Evolutionary conservation across 2,113 vertebrate species (phyloP).

Genomic region (Dicentrarchus labrax): DNA sequence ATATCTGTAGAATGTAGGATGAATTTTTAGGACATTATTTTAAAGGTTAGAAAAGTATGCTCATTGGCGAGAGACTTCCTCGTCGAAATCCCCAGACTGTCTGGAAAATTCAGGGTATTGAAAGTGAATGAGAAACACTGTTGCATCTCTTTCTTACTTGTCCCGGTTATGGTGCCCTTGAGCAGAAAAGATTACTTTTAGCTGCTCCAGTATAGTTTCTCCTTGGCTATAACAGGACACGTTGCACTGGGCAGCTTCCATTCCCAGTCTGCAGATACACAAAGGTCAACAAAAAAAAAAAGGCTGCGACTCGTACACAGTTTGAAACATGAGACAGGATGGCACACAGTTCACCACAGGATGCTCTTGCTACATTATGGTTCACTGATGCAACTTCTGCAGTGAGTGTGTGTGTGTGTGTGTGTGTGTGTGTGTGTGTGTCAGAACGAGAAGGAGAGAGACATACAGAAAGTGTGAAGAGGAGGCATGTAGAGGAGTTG

Average conservation of each 20-base stretch:
- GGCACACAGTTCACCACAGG: conserved; percentile 39
- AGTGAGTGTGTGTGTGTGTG: background rate
- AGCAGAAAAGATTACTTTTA: background rate
- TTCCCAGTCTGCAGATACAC: background rate
- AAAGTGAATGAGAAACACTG: background rate
- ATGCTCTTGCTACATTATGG: conserved; percentile 48
- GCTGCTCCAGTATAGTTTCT: background rate
- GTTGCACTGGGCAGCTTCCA: background rate
- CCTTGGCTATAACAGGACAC: background rate
- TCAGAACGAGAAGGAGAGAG: background rate
- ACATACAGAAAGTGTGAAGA: background rate
- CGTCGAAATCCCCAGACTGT: background rate
- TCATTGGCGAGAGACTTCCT: background rate
- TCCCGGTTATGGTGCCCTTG: conserved; percentile 9
- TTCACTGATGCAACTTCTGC: conserved; percentile 60
- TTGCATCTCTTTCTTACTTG: background rate
- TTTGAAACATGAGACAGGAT: conserved; percentile 51
- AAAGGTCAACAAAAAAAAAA: conserved; percentile 3
- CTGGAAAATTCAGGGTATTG: background rate
- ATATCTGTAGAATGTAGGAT: background rate
- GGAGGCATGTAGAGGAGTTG: background rate
- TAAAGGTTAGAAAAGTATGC: background rate
- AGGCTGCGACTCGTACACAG: background rate
- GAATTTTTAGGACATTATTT: background rate
- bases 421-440: background rate